Base-by-base conservation (phyloP, 2,888 invertebrate genomes). In the Epirrhoe tristata region DNA sequence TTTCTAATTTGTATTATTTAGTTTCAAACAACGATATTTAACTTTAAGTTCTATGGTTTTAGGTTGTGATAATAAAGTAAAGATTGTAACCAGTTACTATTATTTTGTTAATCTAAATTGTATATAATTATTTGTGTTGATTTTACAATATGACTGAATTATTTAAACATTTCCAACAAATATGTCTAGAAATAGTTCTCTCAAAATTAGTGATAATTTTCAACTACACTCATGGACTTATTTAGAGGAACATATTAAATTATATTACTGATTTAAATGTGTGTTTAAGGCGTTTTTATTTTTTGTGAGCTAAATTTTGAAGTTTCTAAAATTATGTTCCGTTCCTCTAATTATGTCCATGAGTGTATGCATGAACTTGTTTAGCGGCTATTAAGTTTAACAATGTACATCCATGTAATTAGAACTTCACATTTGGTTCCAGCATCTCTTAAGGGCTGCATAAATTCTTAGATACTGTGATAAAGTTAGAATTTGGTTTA, bases 401-500 rank as follows among this genome's bases (percentile, higher is more conserved):
- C 1, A 43, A 36, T 7, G 36, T 36, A 36, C 7, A 36, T 36
- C 8, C 36, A 36, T 24, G 24, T 24, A 24, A 3, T 24, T 34
- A 34, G 6, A 36, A 43, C 12, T 43, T 43, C 12, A 12, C 39
- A 10, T 43, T 43, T 51, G 24, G 50, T 14, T 16, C 14, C 16
- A 7, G 16, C 50, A 50, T 16, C n/a, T 32, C 12, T 53, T 36
- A 43, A 55, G n/a, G 48, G 32, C 52, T 31, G 36, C 43, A 51
- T 66, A 58, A 55, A 63, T 53, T 61, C 71, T 64, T 71, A 73
- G 75, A 70, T 77, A 79, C 83, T 83, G 83, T 83, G 83, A 83
- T 83, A 83, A 78, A 73, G 69, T 64, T 74, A 76, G 43, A 72
- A 73, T 66, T 77, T 71, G 74, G 75, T 77, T 79, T 73, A 68